These are phyloP conservation scores for Thymelicus lineola DNA, from an alignment of 2,888 invertebrate genomes.

Conservation along the genomic window DNA sequence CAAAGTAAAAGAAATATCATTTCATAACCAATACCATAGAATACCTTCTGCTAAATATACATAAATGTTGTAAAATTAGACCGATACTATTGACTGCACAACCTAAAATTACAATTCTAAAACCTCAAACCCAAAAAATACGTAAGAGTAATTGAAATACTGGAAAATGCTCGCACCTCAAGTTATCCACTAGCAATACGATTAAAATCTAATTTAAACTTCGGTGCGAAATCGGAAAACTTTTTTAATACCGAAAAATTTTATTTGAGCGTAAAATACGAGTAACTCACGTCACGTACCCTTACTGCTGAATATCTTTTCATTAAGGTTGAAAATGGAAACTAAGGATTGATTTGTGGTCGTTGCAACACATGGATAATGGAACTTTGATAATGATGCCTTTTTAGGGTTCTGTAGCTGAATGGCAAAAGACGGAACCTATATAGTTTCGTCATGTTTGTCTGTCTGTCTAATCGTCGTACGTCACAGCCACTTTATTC, in stretches of 20 bases:
- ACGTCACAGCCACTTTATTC: too few species aligned
- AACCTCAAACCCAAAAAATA: background rate
- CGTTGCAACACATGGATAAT: too few species aligned
- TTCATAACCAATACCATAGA: too few species aligned
- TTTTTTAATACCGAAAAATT: constrained; percentile 3
- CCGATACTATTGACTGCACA: too few species aligned
- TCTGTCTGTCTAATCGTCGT: too few species aligned
- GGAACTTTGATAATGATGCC: too few species aligned
- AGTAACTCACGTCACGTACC: background rate
- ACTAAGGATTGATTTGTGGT: background rate
- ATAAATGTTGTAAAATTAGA: too few species aligned
- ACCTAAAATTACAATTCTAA: background rate
- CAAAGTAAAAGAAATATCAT: too few species aligned
- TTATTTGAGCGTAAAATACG: background rate
- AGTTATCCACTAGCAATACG: background rate
- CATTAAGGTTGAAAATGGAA: background rate
- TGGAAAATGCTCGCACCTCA: background rate
- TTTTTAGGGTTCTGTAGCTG: too few species aligned
- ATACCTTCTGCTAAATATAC: too few species aligned
- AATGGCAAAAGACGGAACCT: too few species aligned
- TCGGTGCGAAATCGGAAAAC: constrained; percentile 2
- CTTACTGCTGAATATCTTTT: background rate
- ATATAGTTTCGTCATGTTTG: too few species aligned
- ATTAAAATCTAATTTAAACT: constrained; percentile 3
- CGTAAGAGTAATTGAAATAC: background rate